These are phyloP conservation scores for Sclerurus mexicanus DNA, from an alignment of 2,113 vertebrate genomes.

Conservation along the genomic window DNA sequence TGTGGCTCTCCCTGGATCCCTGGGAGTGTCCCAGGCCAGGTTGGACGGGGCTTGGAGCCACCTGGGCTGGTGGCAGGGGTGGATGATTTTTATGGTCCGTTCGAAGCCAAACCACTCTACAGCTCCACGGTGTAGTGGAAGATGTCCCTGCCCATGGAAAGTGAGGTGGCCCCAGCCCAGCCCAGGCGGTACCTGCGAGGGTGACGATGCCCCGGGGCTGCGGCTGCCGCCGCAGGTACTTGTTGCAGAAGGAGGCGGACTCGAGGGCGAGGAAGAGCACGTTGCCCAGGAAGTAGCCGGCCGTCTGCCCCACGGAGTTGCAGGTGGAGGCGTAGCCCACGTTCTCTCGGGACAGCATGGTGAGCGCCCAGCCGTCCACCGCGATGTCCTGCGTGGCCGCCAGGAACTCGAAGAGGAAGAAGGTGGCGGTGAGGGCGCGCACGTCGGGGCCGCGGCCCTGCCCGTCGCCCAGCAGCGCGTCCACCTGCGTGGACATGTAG, in stretches of 20 bases:
- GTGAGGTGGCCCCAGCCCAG: not conserved
- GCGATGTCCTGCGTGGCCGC: conserved; percentile 99
- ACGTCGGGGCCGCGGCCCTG: conserved; percentile 80
- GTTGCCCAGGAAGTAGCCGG: conserved; percentile 96
- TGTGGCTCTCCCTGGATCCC: not conserved
- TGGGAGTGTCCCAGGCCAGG: not conserved
- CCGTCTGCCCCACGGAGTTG: conserved; percentile 97
- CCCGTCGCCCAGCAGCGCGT: conserved; percentile 79
- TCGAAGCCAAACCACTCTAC: not conserved
- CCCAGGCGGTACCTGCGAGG: conserved; percentile 81
- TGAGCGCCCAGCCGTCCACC: conserved; percentile 97
- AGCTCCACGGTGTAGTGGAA: not conserved
- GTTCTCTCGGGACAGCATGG: conserved; percentile 94
- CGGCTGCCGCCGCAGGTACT: conserved; percentile 87
- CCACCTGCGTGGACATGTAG: conserved; percentile 85
- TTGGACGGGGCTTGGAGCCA: rapidly evolving
- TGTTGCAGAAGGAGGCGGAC: conserved; percentile 96
- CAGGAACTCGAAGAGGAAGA: conserved; percentile 94
- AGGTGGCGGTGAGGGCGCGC: conserved; percentile 83
- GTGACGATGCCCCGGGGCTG: conserved; percentile 89
- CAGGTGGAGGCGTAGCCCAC: conserved; percentile 98
- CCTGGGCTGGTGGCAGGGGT: not conserved
- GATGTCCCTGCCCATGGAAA: not conserved
- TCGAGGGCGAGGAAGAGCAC: conserved; percentile 96
- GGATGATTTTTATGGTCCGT: not conserved